These are phyloP conservation scores for Idaea straminata DNA, from an alignment of 2,888 invertebrate genomes.

Conservation along the genomic window DNA sequence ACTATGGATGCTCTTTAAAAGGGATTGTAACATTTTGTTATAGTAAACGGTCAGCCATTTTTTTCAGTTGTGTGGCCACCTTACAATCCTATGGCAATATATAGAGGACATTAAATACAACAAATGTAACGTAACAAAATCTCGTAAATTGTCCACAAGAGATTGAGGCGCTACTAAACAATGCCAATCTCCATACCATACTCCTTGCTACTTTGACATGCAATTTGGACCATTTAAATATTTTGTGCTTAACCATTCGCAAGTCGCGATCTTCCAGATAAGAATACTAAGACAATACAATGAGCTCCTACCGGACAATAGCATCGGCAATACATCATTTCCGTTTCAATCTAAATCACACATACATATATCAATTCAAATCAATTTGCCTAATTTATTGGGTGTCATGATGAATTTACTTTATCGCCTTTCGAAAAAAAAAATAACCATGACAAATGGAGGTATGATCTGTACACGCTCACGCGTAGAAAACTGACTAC, in stretches of 20 bases:
- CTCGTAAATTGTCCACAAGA: too few relatives aligned
- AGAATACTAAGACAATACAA: not conserved
- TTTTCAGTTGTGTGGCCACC: too few relatives aligned
- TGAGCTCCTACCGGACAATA: not conserved
- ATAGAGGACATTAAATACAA: too few relatives aligned
- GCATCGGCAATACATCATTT: not conserved
- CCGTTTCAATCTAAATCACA: slow-evolving; percentile 5
- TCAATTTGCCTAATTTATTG: slow-evolving; percentile 57
- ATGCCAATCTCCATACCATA: too few relatives aligned
- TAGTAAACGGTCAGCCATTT: too few relatives aligned
- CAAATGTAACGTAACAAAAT: too few relatives aligned
- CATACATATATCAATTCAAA: slow-evolving; percentile 27
- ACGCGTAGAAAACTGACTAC: slow-evolving; percentile 28
- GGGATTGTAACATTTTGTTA: too few relatives aligned
- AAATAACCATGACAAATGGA: slow-evolving; percentile 68
- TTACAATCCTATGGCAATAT: too few relatives aligned
- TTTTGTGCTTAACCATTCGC: too few relatives aligned
- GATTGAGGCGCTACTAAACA: too few relatives aligned
- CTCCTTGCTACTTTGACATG: not conserved
- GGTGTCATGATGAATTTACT: slow-evolving; percentile 61
- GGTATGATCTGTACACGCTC: slow-evolving; percentile 46
- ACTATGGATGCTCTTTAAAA: too few relatives aligned
- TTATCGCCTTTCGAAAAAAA: slow-evolving; percentile 57
- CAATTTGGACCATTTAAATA: not conserved
- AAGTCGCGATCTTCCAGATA: too few relatives aligned